Evolutionary conservation across 2,888 invertebrate species (phyloP).

Genomic region (Drosophila tripunctata): DNA sequence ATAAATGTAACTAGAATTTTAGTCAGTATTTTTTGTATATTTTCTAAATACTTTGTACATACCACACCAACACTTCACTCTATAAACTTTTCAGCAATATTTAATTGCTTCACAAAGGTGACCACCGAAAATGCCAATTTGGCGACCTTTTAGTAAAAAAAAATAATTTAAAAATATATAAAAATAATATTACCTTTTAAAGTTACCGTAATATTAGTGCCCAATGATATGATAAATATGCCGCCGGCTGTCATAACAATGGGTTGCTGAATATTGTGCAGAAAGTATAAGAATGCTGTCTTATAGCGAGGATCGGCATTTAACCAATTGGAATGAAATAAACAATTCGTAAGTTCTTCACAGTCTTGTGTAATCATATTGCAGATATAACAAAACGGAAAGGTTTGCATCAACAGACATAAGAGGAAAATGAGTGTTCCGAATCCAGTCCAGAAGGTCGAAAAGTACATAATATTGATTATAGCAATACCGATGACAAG

Average conservation of each 20-base stretch:
- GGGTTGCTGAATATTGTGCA: slow-evolving; percentile 61
- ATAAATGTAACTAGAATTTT: no score
- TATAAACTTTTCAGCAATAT: slow-evolving; percentile 55
- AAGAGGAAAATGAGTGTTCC: slow-evolving; percentile 31
- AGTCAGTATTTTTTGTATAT: no score
- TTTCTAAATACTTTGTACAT: no score
- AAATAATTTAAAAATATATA: background rate
- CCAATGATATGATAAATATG: slow-evolving; percentile 53
- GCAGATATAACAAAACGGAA: slow-evolving; percentile 66
- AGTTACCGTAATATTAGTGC: slow-evolving; percentile 60
- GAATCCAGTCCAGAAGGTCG: slow-evolving; percentile 48
- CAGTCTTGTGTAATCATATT: slow-evolving; percentile 46
- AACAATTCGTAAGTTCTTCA: slow-evolving; percentile 32
- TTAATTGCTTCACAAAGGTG: slow-evolving; percentile 54
- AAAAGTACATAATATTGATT: slow-evolving; percentile 60
- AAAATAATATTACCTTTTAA: background rate
- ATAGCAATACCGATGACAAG: slow-evolving; percentile 44
- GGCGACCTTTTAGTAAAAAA: slow-evolving; percentile 40
- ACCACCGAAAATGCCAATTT: slow-evolving; percentile 66
- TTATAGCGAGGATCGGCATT: slow-evolving; percentile 45
- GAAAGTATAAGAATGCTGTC: slow-evolving; percentile 42
- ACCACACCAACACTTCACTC: background rate
- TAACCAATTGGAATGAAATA: slow-evolving; percentile 65
- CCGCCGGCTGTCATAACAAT: slow-evolving; percentile 59
- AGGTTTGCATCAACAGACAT: slow-evolving; percentile 49